Evolutionary conservation across 2,888 invertebrate genomes (phyloP).

Genomic region (Agonum fuliginosum): DNA sequence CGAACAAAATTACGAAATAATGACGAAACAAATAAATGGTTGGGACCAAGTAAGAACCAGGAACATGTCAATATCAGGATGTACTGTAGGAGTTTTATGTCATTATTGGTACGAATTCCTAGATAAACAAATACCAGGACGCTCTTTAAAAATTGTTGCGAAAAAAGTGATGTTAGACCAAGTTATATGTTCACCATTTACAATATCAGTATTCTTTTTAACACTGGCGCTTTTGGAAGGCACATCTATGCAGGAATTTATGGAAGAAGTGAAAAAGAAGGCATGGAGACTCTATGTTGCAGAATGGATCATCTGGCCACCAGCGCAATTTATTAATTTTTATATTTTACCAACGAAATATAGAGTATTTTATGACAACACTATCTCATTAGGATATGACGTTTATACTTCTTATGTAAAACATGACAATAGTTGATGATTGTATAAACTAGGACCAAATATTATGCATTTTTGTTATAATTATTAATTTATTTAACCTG

Average conservation of each 20-base stretch:
- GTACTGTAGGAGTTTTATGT: slow-evolving; percentile 85
- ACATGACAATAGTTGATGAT: slow-evolving; percentile 71
- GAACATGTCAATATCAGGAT: slow-evolving; percentile 87
- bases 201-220: slow-evolving; percentile 85
- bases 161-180: slow-evolving; percentile 91
- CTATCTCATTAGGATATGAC: slow-evolving; percentile 90
- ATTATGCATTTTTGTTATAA: slow-evolving; percentile 39
- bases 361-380: slow-evolving; percentile 91
- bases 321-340: slow-evolving; percentile 94
- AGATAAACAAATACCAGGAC: slow-evolving; percentile 83
- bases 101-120: slow-evolving; percentile 91
- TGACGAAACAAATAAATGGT: slow-evolving; percentile 74
- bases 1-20: slow-evolving; percentile 86
- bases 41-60: slow-evolving; percentile 79
- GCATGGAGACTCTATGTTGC: slow-evolving; percentile 87
- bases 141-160: slow-evolving; percentile 78
- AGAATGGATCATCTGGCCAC: slow-evolving; percentile 95
- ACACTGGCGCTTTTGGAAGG: slow-evolving; percentile 85
- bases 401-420: slow-evolving; percentile 89
- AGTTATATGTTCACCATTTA: slow-evolving; percentile 87
- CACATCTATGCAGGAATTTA: slow-evolving; percentile 77
- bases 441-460: neutral
- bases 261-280: slow-evolving; percentile 82
- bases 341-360: slow-evolving; percentile 87
- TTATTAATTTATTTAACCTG: slow-evolving; percentile 36